phyloP scores from a whole-genome alignment of 2,113 vertebrate species.

The Colaptes auratus region DNA sequence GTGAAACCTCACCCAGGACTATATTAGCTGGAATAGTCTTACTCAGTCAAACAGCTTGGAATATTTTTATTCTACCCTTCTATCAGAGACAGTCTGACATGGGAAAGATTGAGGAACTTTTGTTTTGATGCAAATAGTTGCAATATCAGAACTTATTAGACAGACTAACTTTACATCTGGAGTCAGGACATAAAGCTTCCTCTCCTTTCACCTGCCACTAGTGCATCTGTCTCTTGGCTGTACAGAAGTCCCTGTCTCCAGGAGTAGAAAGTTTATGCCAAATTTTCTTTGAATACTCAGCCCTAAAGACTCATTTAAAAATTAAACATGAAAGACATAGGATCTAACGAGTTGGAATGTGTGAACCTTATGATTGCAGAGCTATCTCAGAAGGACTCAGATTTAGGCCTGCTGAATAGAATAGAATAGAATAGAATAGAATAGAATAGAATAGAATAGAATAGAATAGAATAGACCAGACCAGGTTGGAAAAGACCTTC shows the following conservation, averaged over 20 bases:
- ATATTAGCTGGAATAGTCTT: not conserved
- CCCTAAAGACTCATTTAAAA: not conserved
- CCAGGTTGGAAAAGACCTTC: too few species aligned
- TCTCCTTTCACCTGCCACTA: not conserved
- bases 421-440: too few species aligned
- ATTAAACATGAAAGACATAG: fast-evolving
- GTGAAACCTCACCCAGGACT: not conserved
- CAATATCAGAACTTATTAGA: not conserved
- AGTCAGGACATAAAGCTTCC: not conserved
- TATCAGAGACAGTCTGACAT: not conserved
- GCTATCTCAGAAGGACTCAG: not conserved
- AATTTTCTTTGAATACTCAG: not conserved
- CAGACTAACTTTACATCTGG: not conserved
- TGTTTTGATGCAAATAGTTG: not conserved
- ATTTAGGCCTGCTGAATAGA: not conserved
- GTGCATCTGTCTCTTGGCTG: not conserved
- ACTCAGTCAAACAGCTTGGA: not conserved
- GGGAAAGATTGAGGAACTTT: not conserved
- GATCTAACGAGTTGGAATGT: not conserved
- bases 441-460: too few species aligned
- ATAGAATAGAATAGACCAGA: too few species aligned
- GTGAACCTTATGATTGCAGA: not conserved
- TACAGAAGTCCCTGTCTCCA: not conserved
- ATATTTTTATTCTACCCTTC: not conserved
- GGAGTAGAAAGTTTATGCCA: not conserved